Conservation (phyloP, 2,888 invertebrate species). For the Caenorhabditis sp. region DNA sequence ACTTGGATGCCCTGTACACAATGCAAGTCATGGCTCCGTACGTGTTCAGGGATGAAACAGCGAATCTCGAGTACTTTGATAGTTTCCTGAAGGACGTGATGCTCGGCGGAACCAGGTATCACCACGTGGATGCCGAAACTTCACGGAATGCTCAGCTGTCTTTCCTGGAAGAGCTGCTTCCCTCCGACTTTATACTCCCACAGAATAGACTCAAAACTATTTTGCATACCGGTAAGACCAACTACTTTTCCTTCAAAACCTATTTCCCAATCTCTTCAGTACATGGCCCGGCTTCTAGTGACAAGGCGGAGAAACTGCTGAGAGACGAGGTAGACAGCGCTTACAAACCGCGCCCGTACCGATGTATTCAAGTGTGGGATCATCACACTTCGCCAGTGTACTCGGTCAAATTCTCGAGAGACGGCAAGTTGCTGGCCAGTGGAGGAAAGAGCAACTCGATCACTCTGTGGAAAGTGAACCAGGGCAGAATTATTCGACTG, state of each 20-base stretch:
- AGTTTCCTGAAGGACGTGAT: conserved; percentile 37
- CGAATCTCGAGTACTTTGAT: conserved; percentile 6
- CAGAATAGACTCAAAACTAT: conserved; percentile 48
- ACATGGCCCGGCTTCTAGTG: conserved; percentile 23
- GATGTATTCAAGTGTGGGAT: conserved; percentile 31
- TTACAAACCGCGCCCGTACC: background rate
- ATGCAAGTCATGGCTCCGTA: background rate
- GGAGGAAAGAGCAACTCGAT: conserved; percentile 65
- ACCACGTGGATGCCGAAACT: background rate
- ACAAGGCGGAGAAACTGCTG: conserved; percentile 31
- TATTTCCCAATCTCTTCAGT: conserved; percentile 12
- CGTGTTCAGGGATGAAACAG: background rate
- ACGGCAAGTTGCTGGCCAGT: conserved; percentile 69
- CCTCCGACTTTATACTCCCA: conserved; percentile 56
- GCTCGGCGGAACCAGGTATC: conserved; percentile 15
- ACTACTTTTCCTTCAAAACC: too few relatives aligned
- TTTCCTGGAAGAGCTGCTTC: conserved; percentile 43
- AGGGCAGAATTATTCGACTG: conserved; percentile 13
- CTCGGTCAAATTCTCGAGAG: conserved; percentile 69
- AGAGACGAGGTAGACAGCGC: conserved; percentile 5
- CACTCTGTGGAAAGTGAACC: conserved; percentile 61
- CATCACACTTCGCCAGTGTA: conserved; percentile 64
- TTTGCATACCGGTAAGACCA: conserved; percentile 41
- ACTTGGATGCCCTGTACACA: conserved; percentile 40
- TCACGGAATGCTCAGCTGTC: conserved; percentile 25